Base-by-base conservation (phyloP, 2,113 vertebrate species). In the Ceyx margarethae region DNA sequence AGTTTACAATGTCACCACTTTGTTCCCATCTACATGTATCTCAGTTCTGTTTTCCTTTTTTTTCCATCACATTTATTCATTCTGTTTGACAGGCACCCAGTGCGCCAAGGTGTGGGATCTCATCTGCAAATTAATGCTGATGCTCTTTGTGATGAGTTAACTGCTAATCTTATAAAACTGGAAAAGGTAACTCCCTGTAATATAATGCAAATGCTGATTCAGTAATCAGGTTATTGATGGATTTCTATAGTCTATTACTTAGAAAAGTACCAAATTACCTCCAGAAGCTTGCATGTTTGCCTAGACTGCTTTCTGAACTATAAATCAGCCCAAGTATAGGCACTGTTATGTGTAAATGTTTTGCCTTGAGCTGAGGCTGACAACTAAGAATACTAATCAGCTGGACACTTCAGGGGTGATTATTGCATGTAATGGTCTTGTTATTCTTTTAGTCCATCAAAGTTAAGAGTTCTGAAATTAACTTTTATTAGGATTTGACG, bases 131-230 rank as follows among this genome's bases (percentile, higher is more conserved):
- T 98, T 64, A 98, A 98, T 86, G 82, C 97, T 15, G 98, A 99
- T n/a, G 64, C 71, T 53, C 85, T 99, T 57, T 98, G 98, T 95
- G 98, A 98, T 46, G 98, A 99, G 69, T 97, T 99, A 68, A 98
- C 98, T 51, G 93, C 98, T 82, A 99, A 99, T 96, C 97, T 99
- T 87, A 95, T 98, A 90, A 99, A 98, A 96, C 68, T 99, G 96
- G 98, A 99, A 97, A 98, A 99, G 99, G 99, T 99, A 91, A 81
- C 26, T 81, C 87, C 4, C 5, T 76, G 11, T 67, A 8, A 48
- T 57, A 9, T 4, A 62, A 54, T 58, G 33, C 40, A 91, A 80
- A 64, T 43, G 35, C 43, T 51, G 18, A 40, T 73, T 58, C 21
- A 26, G 28, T 42, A 43, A 1, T 58, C 6, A n/a, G 8, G 6